phyloP scores from a whole-genome alignment of 1,140 invertebrate genomes.

The Psix sp. region DNA sequence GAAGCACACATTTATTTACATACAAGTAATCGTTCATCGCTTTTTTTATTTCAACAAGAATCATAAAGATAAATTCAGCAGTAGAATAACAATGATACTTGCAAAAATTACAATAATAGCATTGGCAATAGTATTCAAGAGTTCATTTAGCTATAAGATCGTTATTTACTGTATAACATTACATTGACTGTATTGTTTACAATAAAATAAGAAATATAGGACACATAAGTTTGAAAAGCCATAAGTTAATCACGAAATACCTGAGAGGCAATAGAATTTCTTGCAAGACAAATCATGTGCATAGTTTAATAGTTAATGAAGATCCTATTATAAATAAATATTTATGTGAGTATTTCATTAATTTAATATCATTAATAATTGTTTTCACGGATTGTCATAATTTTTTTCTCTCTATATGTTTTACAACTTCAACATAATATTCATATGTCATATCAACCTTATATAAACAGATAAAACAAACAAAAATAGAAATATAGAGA shows the following conservation, averaged over 20 bases:
- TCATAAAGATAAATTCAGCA: no score
- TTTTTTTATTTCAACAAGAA: no score
- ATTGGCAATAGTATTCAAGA: conserved; percentile 61
- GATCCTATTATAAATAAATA: no score
- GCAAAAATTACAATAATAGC: conserved; percentile 53
- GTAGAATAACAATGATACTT: conserved; percentile 57
- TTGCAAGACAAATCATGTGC: no score
- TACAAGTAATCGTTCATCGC: conserved; percentile 61
- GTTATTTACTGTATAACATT: conserved; percentile 59
- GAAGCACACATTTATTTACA: conserved; percentile 76
- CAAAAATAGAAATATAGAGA: conserved; percentile 49
- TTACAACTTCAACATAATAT: neutral
- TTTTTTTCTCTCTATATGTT: no score
- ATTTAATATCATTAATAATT: no score
- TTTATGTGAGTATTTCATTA: no score
- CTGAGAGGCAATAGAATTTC: no score
- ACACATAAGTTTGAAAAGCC: conserved; percentile 56
- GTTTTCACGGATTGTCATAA: no score
- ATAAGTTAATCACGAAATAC: conserved; percentile 44
- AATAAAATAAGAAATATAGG: conserved; percentile 39
- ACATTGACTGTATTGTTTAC: conserved; percentile 59
- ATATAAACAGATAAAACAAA: conserved; percentile 34
- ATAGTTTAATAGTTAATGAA: no score
- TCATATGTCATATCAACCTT: no score
- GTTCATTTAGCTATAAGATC: conserved; percentile 59